Conservation (phyloP, 1,140 invertebrate genomes). For the Rhysida immarginata region DNA sequence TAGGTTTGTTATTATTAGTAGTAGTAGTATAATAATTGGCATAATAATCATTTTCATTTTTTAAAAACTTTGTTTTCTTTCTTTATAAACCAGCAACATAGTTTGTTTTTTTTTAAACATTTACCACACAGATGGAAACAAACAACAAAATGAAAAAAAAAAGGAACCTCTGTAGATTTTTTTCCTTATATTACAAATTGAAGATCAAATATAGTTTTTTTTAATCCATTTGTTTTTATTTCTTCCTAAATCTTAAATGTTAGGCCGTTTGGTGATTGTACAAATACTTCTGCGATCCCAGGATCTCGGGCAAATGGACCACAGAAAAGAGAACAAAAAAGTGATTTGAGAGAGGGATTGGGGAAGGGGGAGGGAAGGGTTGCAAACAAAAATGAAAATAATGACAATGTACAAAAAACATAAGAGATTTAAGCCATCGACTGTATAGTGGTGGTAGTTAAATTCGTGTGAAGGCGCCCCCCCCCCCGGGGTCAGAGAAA, state of each 20-base stretch:
- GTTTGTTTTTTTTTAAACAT: not conserved
- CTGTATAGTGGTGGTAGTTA: too few species aligned
- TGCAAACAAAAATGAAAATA: too few species aligned
- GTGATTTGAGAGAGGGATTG: not conserved
- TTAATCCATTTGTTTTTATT: not conserved
- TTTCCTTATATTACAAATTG: not conserved
- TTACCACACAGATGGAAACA: not conserved
- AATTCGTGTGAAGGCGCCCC: not conserved
- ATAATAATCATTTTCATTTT: too few species aligned
- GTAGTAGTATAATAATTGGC: too few species aligned
- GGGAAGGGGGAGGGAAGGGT: not conserved
- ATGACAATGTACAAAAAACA: too few species aligned
- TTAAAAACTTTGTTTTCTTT: too few species aligned
- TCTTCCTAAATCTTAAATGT: not conserved
- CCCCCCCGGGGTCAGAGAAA: not conserved
- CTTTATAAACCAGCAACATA: not conserved
- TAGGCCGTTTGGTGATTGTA: slow-evolving; percentile 2
- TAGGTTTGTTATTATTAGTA: too few species aligned
- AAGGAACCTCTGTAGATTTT: not conserved
- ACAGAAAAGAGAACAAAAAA: not conserved
- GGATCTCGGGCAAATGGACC: too few species aligned
- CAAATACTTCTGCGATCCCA: not conserved
- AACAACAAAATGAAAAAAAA: too few species aligned
- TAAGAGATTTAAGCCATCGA: too few species aligned
- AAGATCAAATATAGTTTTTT: not conserved